Evolutionary conservation across 2,113 vertebrate species (phyloP), one percentile per base, ranked within the genome.

Genomic region (Cercopithecus mona): DNA sequence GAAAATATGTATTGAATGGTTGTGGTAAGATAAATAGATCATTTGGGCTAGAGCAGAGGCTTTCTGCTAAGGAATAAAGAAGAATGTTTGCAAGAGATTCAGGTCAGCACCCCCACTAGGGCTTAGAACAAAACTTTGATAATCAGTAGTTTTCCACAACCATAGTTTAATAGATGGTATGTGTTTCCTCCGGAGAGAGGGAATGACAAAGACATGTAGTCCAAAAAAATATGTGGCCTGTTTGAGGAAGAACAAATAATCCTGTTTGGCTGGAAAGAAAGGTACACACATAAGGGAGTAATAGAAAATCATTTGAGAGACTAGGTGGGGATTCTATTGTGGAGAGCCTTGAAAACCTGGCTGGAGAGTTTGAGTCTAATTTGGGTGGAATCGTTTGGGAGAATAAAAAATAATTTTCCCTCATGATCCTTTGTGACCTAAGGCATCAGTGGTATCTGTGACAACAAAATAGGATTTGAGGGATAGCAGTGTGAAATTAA

Each of bases 241-340:
- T 76, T 64, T 96, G 79, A 87, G 10, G n/a, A 90, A 55, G 17
- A 94, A 30, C 22, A 97, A 92, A 90, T 93, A 97, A 96, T 84
- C 25, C 22, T 85, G 38, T 64, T 80, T 93, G 80, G 14, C 75
- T 92, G 45, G 79, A 93, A 92, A 96, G 43, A 87, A 95, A 72
- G 20, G 45, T 76, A 35, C 9, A 84, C 11, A 38, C 45, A 20
- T 81, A 48, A 84, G 17, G 0, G 1, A 93, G 16, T 82, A 85
- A 75, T 22, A 85, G 43, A 76, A 93, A 93, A 90, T 95, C 5
- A 93, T 27, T 72, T 94, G 45, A 90, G 52, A 90, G 14, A 97
- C n/a, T 93, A 80, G 18, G 9, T 79, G 27, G 40, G 13, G 11
- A 64, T 88, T 97, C 18, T 84, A 84, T 38, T 80, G 30, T 87